These are phyloP conservation scores for Diplodus puntazzo DNA, from an alignment of 2,797 vertebrate species.

Conservation along the genomic window DNA sequence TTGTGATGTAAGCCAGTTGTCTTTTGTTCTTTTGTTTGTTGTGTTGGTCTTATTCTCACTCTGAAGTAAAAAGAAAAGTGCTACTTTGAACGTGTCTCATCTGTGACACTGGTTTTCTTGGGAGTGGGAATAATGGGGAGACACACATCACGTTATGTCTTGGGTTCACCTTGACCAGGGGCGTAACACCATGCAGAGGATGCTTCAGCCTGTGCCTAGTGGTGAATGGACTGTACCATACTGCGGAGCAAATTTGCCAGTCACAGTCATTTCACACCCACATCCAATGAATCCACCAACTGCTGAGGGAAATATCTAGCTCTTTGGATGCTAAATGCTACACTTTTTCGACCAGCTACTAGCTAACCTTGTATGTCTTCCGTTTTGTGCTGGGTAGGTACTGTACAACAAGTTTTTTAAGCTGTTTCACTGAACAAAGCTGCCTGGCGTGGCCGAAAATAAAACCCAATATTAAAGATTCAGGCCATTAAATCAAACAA, in stretches of 20 bases:
- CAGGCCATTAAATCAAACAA: neutral
- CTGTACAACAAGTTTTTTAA: neutral
- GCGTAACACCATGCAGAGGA: neutral
- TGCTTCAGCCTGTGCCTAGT: constrained; percentile 3
- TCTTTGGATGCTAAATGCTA: neutral
- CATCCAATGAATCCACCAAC: neutral
- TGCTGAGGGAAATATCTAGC: neutral
- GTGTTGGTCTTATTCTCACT: no score
- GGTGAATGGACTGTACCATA: neutral
- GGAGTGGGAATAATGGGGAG: no score
- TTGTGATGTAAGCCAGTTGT: no score
- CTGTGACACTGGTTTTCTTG: no score
- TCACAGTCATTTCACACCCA: neutral
- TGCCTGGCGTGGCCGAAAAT: neutral
- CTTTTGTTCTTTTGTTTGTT: no score
- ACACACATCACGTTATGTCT: no score
- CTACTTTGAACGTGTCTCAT: no score
- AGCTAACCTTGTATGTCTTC: neutral
- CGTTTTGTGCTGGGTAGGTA: neutral
- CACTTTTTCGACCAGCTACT: neutral
- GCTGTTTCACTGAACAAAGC: neutral
- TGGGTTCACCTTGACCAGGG: no score
- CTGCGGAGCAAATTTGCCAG: constrained; percentile 1
- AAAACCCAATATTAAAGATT: neutral
- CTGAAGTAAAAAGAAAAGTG: no score